Evolutionary conservation across 2,797 vertebrate species (phyloP).

Genomic region (Prionace glauca): DNA sequence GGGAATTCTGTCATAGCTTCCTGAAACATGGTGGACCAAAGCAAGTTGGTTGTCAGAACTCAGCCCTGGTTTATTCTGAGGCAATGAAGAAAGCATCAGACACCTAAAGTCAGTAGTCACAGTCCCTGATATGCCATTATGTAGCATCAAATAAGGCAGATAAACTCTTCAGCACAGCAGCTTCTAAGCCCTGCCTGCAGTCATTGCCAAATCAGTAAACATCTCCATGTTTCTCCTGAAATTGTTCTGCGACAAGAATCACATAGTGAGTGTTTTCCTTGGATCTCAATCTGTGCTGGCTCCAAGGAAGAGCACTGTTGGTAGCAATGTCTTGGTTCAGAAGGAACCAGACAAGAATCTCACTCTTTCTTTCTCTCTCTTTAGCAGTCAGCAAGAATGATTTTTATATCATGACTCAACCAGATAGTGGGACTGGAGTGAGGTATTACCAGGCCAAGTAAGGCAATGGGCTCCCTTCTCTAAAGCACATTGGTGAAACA

Average conservation of each 20-base stretch:
- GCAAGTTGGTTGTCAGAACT: not conserved
- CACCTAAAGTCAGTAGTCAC: not conserved
- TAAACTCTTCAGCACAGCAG: not conserved
- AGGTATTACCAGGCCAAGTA: not conserved
- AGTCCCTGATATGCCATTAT: not conserved
- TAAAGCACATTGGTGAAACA: not conserved
- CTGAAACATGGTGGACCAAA: not conserved
- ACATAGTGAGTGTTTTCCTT: not conserved
- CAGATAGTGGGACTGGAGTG: not conserved
- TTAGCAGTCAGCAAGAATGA: not conserved
- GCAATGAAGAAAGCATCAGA: not conserved
- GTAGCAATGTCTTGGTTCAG: not conserved
- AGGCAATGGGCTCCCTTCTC: not conserved
- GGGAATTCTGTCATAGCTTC: not conserved
- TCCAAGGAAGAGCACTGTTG: not conserved
- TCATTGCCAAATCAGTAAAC: not conserved
- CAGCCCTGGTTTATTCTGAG: not conserved
- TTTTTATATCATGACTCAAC: not conserved
- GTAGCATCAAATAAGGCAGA: not conserved
- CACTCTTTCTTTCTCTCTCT: not conserved
- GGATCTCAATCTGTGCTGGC: not conserved
- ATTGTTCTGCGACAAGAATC: not conserved
- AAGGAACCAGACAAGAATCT: not conserved
- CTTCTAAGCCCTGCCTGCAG: not conserved
- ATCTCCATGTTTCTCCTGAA: not conserved